Evolutionary conservation across 2,113 vertebrate genomes (phyloP), one percentile per base, ranked within the genome.

Genomic region (Callipepla californica): DNA sequence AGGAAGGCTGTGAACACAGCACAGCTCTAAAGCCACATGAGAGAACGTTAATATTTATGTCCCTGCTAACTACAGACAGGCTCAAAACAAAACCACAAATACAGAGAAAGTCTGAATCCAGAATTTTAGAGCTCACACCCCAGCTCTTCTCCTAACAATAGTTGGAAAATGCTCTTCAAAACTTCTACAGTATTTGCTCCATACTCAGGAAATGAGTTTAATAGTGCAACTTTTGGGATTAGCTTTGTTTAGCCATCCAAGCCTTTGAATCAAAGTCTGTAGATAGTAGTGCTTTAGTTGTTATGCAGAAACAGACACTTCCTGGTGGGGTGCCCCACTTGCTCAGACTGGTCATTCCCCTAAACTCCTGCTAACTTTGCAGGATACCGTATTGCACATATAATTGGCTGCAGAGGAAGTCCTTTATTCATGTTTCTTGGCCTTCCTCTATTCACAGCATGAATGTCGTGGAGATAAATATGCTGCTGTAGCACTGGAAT

Each of bases 81-180:
- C 80, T 94, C 36, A 94, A 95, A 92, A 21, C 40, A 88, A 95
- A 96, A 68, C 87, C 93, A 90, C 93, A 95, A 92, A 72, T 62
- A 94, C 34, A 69, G 85, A 85, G 73, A 73, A 94, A 94, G 87
- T 79, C 77, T 93, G 87, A 91, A 90, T 4, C 2, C 61, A 83
- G 82, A 83, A 42, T 63, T 93, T 91, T 72, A 90, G 28, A 88
- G 66, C 57, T 90, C 76, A 81, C 30, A 36, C 53, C n/a, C 82
- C 82, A 88, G 57, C 59, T 91, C 59, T 28, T 58, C 74, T 53
- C 70, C 70, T 90, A 94, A 93, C 93, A 92, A 90, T 94, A 77
- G 85, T n/a, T 94, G 70, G 91, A 92, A 96, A 94, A 94, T 55
- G 36, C 42, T 90, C 90, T 90, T 88, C 11, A 9, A 51, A 94